Evolutionary conservation across 2,888 invertebrate genomes (phyloP).

Genomic region (Osmoderma eremita): DNA sequence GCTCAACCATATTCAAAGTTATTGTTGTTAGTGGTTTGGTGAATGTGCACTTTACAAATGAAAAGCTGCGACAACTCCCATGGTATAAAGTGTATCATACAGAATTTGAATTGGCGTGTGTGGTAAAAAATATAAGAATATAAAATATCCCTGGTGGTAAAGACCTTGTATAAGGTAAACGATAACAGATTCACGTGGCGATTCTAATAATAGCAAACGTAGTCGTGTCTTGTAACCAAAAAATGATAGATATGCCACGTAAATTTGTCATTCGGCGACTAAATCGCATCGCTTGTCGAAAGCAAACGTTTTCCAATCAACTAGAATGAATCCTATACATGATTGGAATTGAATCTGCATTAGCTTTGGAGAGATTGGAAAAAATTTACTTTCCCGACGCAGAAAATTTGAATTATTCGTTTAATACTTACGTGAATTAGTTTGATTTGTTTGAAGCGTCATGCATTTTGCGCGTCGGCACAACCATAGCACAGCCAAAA

Average conservation of each 20-base stretch:
- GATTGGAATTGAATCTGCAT: too few species aligned
- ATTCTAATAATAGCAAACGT: neutral
- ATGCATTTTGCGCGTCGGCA: constrained; percentile 75
- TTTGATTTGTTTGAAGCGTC: constrained; percentile 78
- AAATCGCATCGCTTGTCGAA: constrained; percentile 11
- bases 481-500: constrained; percentile 80
- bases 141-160: constrained; percentile 29
- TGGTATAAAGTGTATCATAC: constrained; percentile 36
- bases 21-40: neutral
- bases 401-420: constrained; percentile 33
- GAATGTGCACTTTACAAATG: too few species aligned
- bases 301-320: neutral
- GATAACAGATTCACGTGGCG: constrained; percentile 21
- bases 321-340: too few species aligned
- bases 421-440: constrained; percentile 78
- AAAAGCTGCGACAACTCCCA: constrained; percentile 12
- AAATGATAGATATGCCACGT: neutral
- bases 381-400: constrained; percentile 18
- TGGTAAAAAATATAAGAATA: constrained; percentile 26
- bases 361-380: neutral
- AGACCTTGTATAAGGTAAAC: constrained; percentile 17
- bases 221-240: too few species aligned
- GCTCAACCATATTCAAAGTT: neutral
- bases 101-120: constrained; percentile 25
- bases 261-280: constrained; percentile 15